Percentiles rank a stretch among this genome's conserved stretches.
Evolutionary conservation across 2,113 vertebrate genomes (phyloP).

Genomic region (Chaetorhynchus papuensis): DNA sequence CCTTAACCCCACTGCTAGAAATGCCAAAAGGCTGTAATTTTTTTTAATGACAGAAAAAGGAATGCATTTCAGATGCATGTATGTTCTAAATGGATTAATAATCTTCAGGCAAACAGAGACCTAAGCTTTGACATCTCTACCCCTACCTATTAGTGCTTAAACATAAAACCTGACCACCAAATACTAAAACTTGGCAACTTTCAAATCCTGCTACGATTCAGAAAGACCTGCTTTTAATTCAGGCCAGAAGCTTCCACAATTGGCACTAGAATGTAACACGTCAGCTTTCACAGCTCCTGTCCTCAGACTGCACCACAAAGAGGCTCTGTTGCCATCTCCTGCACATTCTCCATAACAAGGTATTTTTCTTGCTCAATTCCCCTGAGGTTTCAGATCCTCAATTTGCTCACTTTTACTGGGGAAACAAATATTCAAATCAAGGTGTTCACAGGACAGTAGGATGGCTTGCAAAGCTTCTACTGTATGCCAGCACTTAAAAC

Average conservation of each 20-base stretch:
- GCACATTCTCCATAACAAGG: neutral
- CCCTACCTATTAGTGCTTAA: neutral
- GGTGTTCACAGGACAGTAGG: neutral
- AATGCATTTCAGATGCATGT: neutral
- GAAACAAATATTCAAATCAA: neutral
- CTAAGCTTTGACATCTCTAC: neutral
- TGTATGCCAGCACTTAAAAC: neutral
- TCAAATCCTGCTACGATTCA: neutral
- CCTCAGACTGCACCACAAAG: neutral
- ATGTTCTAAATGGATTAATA: neutral
- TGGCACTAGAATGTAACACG: neutral
- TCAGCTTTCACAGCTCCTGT: neutral
- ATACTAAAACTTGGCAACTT: neutral
- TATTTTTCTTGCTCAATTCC: neutral
- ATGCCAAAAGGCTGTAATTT: neutral
- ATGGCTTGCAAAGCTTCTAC: neutral
- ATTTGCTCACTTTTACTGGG: neutral
- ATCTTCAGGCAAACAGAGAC: neutral
- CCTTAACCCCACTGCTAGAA: neutral
- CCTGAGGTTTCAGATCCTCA: neutral
- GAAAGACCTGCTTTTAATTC: neutral
- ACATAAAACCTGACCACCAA: neutral
- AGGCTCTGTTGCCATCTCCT: fast-evolving
- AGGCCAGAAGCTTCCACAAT: neutral
- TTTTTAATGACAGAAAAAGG: neutral